A percentile compares a stretch with the other conserved stretches of the same genome.
These are phyloP conservation scores for Bombus fervidus DNA, from an alignment of 1,140 invertebrate genomes.

Conservation along the genomic window DNA sequence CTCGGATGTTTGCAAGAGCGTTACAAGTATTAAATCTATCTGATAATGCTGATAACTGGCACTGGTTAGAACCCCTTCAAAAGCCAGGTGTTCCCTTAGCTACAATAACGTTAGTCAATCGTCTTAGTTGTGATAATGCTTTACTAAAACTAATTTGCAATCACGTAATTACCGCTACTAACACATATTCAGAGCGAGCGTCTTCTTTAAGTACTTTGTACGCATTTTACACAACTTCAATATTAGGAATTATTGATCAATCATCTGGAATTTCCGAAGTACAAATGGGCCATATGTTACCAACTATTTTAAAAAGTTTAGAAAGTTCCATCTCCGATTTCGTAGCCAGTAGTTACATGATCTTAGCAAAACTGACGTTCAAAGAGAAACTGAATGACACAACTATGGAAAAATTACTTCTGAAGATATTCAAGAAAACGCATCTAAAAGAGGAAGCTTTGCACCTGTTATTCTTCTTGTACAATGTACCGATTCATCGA, in stretches of 20 bases:
- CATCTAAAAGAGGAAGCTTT: conserved; percentile 83
- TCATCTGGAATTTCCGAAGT: conserved; percentile 85
- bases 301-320: conserved; percentile 87
- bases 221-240: conserved; percentile 89
- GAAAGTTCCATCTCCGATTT: conserved; percentile 87
- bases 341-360: conserved; percentile 88
- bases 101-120: conserved; percentile 88
- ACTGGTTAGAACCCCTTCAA: conserved; percentile 89
- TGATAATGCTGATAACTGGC: conserved; percentile 86
- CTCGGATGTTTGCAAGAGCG: conserved; percentile 91
- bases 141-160: conserved; percentile 90
- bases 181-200: conserved; percentile 85
- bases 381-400: conserved; percentile 85
- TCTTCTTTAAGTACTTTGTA: conserved; percentile 87
- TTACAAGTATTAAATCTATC: conserved; percentile 89
- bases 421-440: conserved; percentile 84
- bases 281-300: conserved; percentile 87
- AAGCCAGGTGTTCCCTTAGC: conserved; percentile 88
- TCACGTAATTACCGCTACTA: conserved; percentile 86
- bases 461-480: conserved; percentile 85
- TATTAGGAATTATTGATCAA: conserved; percentile 87
- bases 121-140: conserved; percentile 86
- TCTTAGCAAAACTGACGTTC: conserved; percentile 86
- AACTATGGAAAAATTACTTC: conserved; percentile 85
- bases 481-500: conserved; percentile 83